These are phyloP conservation scores for Tauraco hartlaubi DNA, from an alignment of 2,797 vertebrate genomes.

Conservation along the genomic window DNA sequence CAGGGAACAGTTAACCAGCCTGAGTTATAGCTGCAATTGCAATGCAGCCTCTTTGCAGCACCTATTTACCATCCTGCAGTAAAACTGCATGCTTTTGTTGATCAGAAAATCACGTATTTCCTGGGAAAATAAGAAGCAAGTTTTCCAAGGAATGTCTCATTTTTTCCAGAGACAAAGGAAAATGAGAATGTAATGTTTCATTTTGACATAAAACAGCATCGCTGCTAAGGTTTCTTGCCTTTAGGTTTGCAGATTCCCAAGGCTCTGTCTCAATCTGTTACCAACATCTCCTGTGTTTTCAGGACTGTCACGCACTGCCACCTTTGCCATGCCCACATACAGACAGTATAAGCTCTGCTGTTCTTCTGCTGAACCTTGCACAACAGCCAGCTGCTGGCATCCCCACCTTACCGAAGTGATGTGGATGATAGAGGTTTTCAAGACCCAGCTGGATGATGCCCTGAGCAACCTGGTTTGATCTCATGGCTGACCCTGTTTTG, in stretches of 20 bases:
- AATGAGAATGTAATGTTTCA: neutral
- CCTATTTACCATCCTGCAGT: neutral
- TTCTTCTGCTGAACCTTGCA: neutral
- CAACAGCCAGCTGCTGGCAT: neutral
- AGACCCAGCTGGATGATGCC: neutral
- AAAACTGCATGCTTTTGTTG: neutral
- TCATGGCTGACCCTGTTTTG: neutral
- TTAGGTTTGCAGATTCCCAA: neutral
- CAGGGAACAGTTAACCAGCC: neutral
- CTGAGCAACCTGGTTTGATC: neutral
- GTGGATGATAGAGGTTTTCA: fast-evolving
- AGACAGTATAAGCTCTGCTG: neutral
- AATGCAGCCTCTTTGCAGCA: neutral
- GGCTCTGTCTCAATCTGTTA: neutral
- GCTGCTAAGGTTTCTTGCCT: neutral
- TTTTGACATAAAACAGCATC: neutral
- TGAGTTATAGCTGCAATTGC: neutral
- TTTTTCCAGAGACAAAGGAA: neutral
- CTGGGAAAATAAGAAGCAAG: neutral
- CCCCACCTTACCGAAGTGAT: neutral
- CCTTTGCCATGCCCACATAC: neutral
- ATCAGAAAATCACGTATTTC: neutral
- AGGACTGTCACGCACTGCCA: neutral
- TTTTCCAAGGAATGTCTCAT: neutral
- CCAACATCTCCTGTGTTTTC: neutral